phyloP scores from a whole-genome alignment of 2,113 vertebrate species.

The Chloropsis cyanopogon region DNA sequence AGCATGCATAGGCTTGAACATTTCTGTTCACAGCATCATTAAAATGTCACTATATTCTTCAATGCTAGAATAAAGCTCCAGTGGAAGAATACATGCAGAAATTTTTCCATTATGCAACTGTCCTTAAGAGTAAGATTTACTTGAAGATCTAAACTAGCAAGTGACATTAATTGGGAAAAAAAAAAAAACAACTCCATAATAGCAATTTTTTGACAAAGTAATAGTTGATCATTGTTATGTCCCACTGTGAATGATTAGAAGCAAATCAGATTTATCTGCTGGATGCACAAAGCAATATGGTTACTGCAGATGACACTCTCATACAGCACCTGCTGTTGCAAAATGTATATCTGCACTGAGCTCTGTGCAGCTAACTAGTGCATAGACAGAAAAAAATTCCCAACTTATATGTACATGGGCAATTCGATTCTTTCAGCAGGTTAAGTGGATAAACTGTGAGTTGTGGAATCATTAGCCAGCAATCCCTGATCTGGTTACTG shows the following conservation, averaged over 20 bases:
- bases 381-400: not conserved
- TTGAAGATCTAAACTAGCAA: not conserved
- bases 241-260: slow-evolving; percentile 33
- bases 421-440: not conserved
- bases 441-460: not conserved
- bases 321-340: slow-evolving; percentile 17
- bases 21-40: slow-evolving; percentile 36
- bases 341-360: not conserved
- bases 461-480: not conserved
- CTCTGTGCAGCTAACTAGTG: not conserved
- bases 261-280: slow-evolving; percentile 42
- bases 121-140: slow-evolving; percentile 15
- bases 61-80: not conserved
- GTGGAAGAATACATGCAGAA: not conserved
- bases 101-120: not conserved
- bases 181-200: not conserved
- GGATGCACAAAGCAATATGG: slow-evolving; percentile 41
- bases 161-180: not conserved
- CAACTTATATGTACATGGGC: not conserved
- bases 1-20: not conserved
- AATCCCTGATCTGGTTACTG: not conserved
- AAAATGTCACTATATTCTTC: slow-evolving; percentile 44
- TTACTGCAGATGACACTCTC: slow-evolving; percentile 46
- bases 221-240: not conserved
- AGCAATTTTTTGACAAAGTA: slow-evolving; percentile 24